phyloP scores from a whole-genome alignment of 2,113 vertebrate genomes.

The Ageneiosus marmoratus region DNA sequence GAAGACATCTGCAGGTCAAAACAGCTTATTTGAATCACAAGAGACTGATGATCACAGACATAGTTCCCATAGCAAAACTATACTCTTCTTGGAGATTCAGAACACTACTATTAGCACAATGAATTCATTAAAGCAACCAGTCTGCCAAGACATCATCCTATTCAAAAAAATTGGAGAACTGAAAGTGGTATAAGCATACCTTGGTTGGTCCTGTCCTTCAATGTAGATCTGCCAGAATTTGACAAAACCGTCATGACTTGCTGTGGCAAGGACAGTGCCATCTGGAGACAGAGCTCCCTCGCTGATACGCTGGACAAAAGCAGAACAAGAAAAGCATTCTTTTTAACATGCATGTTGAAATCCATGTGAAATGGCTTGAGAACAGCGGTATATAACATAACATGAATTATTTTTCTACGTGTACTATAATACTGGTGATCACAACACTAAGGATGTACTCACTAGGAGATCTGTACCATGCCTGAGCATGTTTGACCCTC shows the following conservation, averaged over 20 bases:
- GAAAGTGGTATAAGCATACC: slow-evolving; percentile 68
- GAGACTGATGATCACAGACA: neutral
- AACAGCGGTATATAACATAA: too few relatives aligned
- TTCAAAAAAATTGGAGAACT: neutral
- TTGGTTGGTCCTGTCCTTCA: slow-evolving; percentile 90
- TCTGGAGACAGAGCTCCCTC: slow-evolving; percentile 96
- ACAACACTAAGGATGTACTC: too few relatives aligned
- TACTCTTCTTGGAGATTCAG: too few relatives aligned
- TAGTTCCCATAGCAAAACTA: too few relatives aligned
- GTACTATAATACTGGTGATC: too few relatives aligned
- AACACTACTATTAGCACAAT: neutral
- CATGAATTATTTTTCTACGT: too few relatives aligned
- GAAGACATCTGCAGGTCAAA: slow-evolving; percentile 82
- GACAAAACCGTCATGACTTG: slow-evolving; percentile 94
- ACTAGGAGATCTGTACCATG: too few relatives aligned
- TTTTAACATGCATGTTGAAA: neutral
- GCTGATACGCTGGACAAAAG: slow-evolving; percentile 80
- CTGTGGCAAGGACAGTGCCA: slow-evolving; percentile 93
- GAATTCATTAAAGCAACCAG: neutral
- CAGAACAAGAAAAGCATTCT: neutral
- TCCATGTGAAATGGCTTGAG: neutral
- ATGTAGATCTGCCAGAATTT: slow-evolving; percentile 99
- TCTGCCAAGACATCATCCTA: neutral
- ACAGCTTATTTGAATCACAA: neutral
- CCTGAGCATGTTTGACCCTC: too few relatives aligned